These are phyloP conservation scores for Ornithoptera priamus DNA, from an alignment of 2,888 invertebrate species.

Conservation along the genomic window DNA sequence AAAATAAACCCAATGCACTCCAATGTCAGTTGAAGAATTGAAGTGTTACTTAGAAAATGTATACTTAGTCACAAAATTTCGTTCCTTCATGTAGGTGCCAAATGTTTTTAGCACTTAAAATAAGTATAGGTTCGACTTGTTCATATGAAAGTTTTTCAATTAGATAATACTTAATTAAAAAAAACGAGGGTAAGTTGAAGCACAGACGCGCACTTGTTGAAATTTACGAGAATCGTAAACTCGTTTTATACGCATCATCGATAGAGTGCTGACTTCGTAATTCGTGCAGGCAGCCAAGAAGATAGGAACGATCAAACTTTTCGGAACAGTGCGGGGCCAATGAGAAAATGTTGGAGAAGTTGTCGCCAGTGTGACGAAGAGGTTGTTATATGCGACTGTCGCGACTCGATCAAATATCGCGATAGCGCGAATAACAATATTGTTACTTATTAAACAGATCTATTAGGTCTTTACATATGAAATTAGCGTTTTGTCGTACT, in stretches of 20 bases:
- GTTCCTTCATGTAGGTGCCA: slow-evolving; percentile 51
- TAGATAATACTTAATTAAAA: slow-evolving; percentile 71
- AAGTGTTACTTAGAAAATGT: background rate
- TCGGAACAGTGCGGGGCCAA: slow-evolving; percentile 60
- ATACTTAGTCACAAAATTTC: slow-evolving; percentile 34
- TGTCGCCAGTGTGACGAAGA: slow-evolving; percentile 69
- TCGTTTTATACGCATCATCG: slow-evolving; percentile 74
- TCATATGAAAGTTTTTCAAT: slow-evolving; percentile 65
- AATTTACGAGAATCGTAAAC: slow-evolving; percentile 64
- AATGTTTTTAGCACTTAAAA: slow-evolving; percentile 51
- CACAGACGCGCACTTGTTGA: slow-evolving; percentile 50
- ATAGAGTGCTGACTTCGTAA: slow-evolving; percentile 68
- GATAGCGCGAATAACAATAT: slow-evolving; percentile 64
- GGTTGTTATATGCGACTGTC: slow-evolving; percentile 58
- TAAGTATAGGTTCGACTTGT: slow-evolving; percentile 46
- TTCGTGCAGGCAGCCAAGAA: slow-evolving; percentile 63
- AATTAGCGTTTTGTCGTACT: too few relatives aligned
- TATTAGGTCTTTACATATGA: slow-evolving; percentile 26
- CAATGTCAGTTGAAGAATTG: background rate
- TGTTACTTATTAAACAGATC: slow-evolving; percentile 50
- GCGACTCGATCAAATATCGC: slow-evolving; percentile 57
- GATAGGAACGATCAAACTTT: slow-evolving; percentile 73
- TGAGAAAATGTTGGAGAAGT: slow-evolving; percentile 74
- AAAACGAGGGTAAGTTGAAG: slow-evolving; percentile 43
- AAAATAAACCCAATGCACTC: background rate